Evolutionary conservation across 2,113 vertebrate genomes (phyloP).

Genomic region (Chrysemys picta): DNA sequence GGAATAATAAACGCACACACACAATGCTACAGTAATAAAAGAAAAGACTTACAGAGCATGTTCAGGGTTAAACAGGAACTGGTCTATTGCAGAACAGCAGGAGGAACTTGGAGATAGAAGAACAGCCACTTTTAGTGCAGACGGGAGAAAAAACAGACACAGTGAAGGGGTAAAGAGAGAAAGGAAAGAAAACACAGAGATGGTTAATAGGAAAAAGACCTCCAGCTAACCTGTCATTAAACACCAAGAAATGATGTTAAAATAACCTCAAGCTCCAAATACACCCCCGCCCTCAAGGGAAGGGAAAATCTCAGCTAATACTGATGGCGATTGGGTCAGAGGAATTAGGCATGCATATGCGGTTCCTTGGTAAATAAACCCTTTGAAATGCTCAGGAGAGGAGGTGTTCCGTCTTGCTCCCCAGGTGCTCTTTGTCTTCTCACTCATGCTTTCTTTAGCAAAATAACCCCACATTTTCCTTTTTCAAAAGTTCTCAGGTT

Average conservation of each 20-base stretch:
- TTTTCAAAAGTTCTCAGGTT: background rate
- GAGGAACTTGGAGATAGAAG: conserved; percentile 93
- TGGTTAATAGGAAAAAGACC: conserved; percentile 42
- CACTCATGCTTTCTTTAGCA: accelerated
- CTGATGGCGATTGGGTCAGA: background rate
- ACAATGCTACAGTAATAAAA: conserved; percentile 66
- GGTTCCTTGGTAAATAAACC: accelerated
- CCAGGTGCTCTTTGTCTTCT: background rate
- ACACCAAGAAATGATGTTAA: background rate
- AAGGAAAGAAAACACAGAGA: conserved; percentile 63
- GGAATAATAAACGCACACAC: conserved; percentile 10
- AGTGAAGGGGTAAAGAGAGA: conserved; percentile 56
- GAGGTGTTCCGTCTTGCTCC: background rate
- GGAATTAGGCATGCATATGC: background rate
- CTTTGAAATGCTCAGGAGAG: background rate
- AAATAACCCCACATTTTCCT: background rate
- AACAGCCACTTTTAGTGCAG: conserved; percentile 87
- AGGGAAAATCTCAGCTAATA: background rate
- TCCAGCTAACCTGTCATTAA: background rate
- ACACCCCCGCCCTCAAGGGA: background rate
- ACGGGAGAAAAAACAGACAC: conserved; percentile 70
- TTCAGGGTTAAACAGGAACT: conserved; percentile 90
- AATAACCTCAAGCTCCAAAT: background rate
- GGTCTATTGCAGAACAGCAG: conserved; percentile 97
- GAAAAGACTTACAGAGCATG: conserved; percentile 79